A percentile compares a stretch with the other conserved stretches of the same genome.
Conservation (phyloP, 2,888 invertebrate species). For the Cataglyphis cursor region DNA sequence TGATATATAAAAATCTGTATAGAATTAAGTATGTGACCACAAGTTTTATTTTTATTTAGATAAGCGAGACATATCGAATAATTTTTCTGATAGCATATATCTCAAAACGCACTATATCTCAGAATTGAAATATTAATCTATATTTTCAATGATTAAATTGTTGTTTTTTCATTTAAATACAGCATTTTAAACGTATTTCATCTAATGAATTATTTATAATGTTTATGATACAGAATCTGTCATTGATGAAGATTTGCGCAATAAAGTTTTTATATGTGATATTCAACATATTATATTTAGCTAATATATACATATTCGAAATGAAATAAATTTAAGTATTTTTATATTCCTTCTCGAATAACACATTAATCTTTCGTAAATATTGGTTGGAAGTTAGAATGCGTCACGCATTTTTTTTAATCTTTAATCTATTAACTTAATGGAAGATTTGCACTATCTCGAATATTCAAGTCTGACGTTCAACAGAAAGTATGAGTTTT, state of each 20-base stretch:
- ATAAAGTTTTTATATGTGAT: background rate
- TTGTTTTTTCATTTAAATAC: background rate
- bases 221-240: background rate
- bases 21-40: too few relatives aligned
- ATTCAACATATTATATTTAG: background rate
- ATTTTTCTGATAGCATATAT: too few relatives aligned
- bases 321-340: background rate
- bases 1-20: too few relatives aligned
- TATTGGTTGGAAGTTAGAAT: background rate
- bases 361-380: background rate
- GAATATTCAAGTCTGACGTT: too few relatives aligned
- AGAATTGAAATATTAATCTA: too few relatives aligned
- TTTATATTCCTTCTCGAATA: background rate
- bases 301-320: background rate
- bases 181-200: background rate
- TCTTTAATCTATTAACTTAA: conserved; percentile 9
- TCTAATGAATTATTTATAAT: background rate
- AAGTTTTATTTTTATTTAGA: too few relatives aligned
- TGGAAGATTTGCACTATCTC: too few relatives aligned
- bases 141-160: background rate
- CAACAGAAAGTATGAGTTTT: background rate
- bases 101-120: too few relatives aligned
- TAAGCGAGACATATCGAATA: too few relatives aligned
- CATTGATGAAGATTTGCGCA: background rate
- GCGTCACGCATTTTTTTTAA: background rate